Conservation (phyloP, 2,113 vertebrate species). For the Oophaga pumilio region DNA sequence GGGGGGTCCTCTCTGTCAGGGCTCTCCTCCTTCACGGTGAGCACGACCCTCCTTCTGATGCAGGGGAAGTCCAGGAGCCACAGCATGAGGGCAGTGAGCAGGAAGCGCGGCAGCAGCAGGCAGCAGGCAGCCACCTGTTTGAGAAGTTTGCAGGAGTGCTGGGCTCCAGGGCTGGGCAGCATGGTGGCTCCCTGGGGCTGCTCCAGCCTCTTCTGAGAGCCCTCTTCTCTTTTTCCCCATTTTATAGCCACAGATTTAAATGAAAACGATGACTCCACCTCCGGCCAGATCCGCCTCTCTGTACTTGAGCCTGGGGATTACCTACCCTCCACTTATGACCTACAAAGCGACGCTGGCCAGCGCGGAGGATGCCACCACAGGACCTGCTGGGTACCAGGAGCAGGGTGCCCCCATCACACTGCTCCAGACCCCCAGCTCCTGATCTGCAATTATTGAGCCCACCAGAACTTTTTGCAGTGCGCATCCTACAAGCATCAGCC, state of each 20-base stretch:
- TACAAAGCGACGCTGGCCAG: slow-evolving; percentile 38
- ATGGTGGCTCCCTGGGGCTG: slow-evolving; percentile 72
- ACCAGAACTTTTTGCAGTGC: background rate
- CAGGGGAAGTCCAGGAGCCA: slow-evolving; percentile 97
- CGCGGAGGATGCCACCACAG: background rate
- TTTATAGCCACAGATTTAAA: slow-evolving; percentile 94
- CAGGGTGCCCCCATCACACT: background rate
- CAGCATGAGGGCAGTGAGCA: slow-evolving; percentile 90
- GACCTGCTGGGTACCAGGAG: background rate
- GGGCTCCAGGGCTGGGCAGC: slow-evolving; percentile 81
- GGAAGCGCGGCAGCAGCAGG: slow-evolving; percentile 93
- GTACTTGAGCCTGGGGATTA: slow-evolving; percentile 90
- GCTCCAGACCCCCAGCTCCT: background rate
- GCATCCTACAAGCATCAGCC: background rate
- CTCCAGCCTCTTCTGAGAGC: slow-evolving; percentile 78
- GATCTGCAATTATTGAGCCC: background rate
- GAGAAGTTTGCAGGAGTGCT: slow-evolving; percentile 86
- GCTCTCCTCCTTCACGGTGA: slow-evolving; percentile 72
- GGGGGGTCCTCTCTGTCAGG: slow-evolving; percentile 84
- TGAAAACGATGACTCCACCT: slow-evolving; percentile 89
- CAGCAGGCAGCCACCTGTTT: slow-evolving; percentile 88
- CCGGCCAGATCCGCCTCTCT: slow-evolving; percentile 87
- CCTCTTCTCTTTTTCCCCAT: slow-evolving; percentile 74
- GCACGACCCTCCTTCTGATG: slow-evolving; percentile 87
- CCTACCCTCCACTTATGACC: slow-evolving; percentile 77